A percentile compares a stretch with the other conserved stretches of the same genome.
Conservation (phyloP, 2,113 vertebrate species). For the Struthio camelus region DNA sequence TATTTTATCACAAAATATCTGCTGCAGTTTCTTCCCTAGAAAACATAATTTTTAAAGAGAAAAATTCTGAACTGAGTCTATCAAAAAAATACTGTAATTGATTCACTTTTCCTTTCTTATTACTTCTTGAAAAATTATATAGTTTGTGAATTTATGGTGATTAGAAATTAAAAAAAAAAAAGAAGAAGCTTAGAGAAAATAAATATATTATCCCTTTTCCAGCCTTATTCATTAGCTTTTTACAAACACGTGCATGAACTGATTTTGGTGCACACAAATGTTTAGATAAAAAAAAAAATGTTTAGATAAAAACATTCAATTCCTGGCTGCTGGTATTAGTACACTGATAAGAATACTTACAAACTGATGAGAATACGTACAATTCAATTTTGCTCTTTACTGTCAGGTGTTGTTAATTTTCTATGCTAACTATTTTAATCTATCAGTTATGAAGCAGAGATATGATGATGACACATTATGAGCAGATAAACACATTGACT, state of each 20-base stretch:
- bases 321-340: not conserved
- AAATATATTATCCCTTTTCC: not conserved
- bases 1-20: not conserved
- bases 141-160: not conserved
- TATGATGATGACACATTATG: not conserved
- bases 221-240: not conserved
- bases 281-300: not conserved
- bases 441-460: not conserved
- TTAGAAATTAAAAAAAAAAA: not conserved
- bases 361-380: fast-evolving
- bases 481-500: not conserved
- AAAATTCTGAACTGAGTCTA: not conserved
- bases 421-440: not conserved
- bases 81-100: not conserved
- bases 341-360: fast-evolving
- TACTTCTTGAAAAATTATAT: not conserved
- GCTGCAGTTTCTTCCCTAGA: not conserved
- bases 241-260: fast-evolving
- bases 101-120: not conserved
- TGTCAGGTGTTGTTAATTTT: not conserved
- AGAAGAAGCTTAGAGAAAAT: not conserved
- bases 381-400: not conserved
- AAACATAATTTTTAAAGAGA: not conserved
- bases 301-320: not conserved
- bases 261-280: not conserved